Evolutionary conservation across 2,797 vertebrate species (phyloP), one percentile per base, ranked within the genome.

Genomic region (Alosa sapidissima): DNA sequence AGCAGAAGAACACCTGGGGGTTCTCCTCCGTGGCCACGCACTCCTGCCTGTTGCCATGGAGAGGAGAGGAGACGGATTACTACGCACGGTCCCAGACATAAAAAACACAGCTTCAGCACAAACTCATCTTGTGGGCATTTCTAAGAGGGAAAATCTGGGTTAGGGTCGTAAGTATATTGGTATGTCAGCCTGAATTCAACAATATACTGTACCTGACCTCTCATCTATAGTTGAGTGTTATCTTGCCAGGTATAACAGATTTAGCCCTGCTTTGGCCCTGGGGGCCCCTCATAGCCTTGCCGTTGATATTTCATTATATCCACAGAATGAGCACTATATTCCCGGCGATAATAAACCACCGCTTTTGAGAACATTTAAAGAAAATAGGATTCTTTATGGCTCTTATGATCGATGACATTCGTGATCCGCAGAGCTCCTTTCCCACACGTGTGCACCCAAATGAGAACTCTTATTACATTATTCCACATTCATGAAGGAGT

Each of bases 1-100:
- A 99, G 94, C 98, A 99, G 94, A 99, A 99, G 93, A 98, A 99
- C 49, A 99, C 97, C 93, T 98, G 97, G 36, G 98, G 98, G 88
- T 96, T 98, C 89, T 98, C 97, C 93, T 99, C 98, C 0, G 97
- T 98, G 84, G 97, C 98, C 68, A 99, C 96, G 0, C 98, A 99
- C 90, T 98, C 97, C 92, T 97, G 95, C 83, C 98, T 99, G 92
- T 54, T 5, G 78, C 49, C 54, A 21, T 72, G 45, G 21, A 85
- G n/a, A 21, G 62, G 84, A 89, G 51, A 52, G 81, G 2, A 84
- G n/a, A 28, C 2, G 36, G 16, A 52, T 84, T 85, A 86, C 13
- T 51, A 54, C 72, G 16, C 55, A 24, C 24, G 21, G 47, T 45
- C 72, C 36, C 13, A 55, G 19, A 55, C 7, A 21, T 0, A 24